Conservation (phyloP, 2,797 vertebrate species). For the Scolopax rusticola region DNA sequence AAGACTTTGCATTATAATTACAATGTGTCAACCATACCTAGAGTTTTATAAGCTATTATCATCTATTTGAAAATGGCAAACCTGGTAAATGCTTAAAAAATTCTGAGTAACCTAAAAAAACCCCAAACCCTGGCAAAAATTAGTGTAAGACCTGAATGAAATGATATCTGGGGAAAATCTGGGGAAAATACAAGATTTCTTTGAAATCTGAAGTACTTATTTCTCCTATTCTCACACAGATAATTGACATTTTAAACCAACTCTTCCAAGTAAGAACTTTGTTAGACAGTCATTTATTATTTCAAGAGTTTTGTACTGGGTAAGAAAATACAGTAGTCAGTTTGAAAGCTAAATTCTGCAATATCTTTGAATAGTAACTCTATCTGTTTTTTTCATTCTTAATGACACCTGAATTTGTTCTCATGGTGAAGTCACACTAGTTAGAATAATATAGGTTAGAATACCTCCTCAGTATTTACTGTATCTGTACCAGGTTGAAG, state of each 20-base stretch:
- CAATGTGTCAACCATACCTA: neutral
- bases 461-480: neutral
- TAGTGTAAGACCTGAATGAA: neutral
- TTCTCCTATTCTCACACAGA: neutral
- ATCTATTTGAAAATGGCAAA: neutral
- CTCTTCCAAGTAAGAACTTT: neutral
- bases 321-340: neutral
- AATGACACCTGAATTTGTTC: neutral
- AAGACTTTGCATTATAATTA: neutral
- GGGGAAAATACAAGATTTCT: neutral
- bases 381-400: neutral
- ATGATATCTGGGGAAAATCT: neutral
- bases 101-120: neutral
- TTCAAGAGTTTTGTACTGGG: neutral
- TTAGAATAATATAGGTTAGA: neutral
- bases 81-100: neutral
- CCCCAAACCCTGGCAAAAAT: neutral
- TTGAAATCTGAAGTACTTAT: neutral
- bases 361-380: neutral
- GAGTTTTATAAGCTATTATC: neutral
- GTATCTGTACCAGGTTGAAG: neutral
- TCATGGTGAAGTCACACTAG: neutral
- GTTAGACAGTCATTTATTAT: neutral
- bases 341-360: neutral
- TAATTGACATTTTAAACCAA: neutral